Evolutionary conservation across 2,888 invertebrate species (phyloP).

Genomic region (Drosophila kokeensis): DNA sequence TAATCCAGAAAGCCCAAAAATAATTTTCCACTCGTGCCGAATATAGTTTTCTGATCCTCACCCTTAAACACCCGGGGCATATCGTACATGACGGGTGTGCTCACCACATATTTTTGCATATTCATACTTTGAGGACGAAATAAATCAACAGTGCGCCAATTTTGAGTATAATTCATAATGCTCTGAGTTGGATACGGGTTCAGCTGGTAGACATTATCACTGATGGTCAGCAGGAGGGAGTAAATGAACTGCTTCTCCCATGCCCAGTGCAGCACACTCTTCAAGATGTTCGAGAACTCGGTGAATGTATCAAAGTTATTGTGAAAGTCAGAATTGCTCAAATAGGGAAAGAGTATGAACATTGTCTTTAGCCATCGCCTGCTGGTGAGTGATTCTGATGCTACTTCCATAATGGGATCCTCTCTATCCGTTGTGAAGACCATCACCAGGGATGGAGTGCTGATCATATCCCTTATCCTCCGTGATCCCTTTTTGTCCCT

Average conservation of each 20-base stretch:
- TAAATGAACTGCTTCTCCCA: slow-evolving; percentile 75
- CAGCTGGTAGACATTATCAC: slow-evolving; percentile 61
- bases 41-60: slow-evolving; percentile 43
- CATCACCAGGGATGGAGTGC: slow-evolving; percentile 70
- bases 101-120: slow-evolving; percentile 70
- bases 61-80: slow-evolving; percentile 76
- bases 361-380: slow-evolving; percentile 73
- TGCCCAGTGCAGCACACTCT: slow-evolving; percentile 59
- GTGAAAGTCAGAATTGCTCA: slow-evolving; percentile 29
- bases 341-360: slow-evolving; percentile 68
- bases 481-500: slow-evolving; percentile 25
- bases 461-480: slow-evolving; percentile 61
- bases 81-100: slow-evolving; percentile 68
- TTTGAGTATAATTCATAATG: slow-evolving; percentile 63
- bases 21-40: slow-evolving; percentile 70
- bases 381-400: slow-evolving; percentile 57
- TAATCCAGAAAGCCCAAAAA: slow-evolving; percentile 67
- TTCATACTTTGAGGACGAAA: slow-evolving; percentile 46
- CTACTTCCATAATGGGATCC: slow-evolving; percentile 77
- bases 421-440: slow-evolving; percentile 66
- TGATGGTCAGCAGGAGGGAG: slow-evolving; percentile 65
- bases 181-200: slow-evolving; percentile 68
- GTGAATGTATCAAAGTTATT: slow-evolving; percentile 29
- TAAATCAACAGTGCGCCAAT: slow-evolving; percentile 63
- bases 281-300: slow-evolving; percentile 36